phyloP scores from a whole-genome alignment of 2,113 vertebrate genomes.

The Podilymbus podiceps region DNA sequence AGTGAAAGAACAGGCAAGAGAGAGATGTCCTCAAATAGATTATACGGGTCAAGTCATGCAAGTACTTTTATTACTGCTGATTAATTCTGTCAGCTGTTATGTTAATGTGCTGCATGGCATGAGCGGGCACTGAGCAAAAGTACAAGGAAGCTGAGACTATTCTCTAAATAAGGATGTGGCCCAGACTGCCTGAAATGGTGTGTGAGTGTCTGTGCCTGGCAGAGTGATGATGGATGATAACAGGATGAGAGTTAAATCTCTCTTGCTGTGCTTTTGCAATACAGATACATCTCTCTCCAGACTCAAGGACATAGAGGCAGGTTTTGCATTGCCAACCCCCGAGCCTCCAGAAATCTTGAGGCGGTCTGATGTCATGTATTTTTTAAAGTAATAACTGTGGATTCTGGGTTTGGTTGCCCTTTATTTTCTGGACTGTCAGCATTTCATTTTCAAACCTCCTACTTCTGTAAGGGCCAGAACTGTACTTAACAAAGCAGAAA shows the following conservation, averaged over 20 bases:
- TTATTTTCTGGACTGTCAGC: not conserved
- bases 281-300: not conserved
- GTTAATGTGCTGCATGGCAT: constrained; percentile 24
- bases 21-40: constrained; percentile 39
- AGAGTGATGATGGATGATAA: constrained; percentile 2
- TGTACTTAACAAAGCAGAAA: not conserved
- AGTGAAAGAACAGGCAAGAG: constrained; percentile 17
- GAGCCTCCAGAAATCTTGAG: not conserved
- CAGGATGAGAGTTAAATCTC: constrained; percentile 23
- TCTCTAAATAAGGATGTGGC: constrained; percentile 58
- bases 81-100: constrained; percentile 55
- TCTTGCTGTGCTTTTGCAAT: not conserved
- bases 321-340: not conserved
- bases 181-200: constrained; percentile 9
- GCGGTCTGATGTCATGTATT: not conserved
- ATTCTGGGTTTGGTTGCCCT: not conserved
- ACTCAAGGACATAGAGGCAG: not conserved
- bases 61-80: constrained; percentile 35
- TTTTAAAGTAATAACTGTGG: not conserved
- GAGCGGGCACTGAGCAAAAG: not conserved
- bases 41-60: constrained; percentile 36
- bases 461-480: not conserved
- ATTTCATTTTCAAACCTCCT: not conserved
- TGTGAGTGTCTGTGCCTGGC: not conserved
- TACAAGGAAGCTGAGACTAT: constrained; percentile 6